Conservation (phyloP, 2,888 invertebrate genomes). For the Drosophila sordidula region DNA sequence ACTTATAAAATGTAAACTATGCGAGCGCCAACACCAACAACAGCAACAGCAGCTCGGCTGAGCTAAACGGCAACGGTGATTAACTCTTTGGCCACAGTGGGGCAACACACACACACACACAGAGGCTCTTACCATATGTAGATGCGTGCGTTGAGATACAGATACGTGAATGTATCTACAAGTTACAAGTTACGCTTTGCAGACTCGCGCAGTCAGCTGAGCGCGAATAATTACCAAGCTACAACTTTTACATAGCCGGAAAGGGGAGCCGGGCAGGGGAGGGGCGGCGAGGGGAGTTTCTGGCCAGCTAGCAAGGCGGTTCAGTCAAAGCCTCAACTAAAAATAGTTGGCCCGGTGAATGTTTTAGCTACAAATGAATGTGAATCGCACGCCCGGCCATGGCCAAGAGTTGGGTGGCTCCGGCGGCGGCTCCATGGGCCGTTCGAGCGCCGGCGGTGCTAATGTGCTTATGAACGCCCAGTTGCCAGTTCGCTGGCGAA, state of each 20-base stretch:
- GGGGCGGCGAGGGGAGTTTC: not conserved
- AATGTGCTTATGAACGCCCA: constrained; percentile 77
- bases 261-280: not conserved
- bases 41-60: constrained; percentile 34
- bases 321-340: constrained; percentile 55
- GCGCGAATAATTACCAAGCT: constrained; percentile 83
- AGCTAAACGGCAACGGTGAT: constrained; percentile 80
- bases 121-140: constrained; percentile 21
- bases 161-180: constrained; percentile 73
- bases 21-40: constrained; percentile 51
- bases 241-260: constrained; percentile 22
- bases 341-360: constrained; percentile 65
- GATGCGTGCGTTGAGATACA: constrained; percentile 56
- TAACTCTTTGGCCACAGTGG: constrained; percentile 68
- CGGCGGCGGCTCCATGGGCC: constrained; percentile 25
- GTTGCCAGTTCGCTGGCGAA: constrained; percentile 55
- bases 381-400: constrained; percentile 57
- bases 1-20: constrained; percentile 79
- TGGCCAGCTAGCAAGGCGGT: constrained; percentile 44
- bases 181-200: constrained; percentile 81
- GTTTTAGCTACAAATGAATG: constrained; percentile 60
- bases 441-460: constrained; percentile 73
- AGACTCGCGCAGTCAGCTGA: constrained; percentile 80
- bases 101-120: constrained; percentile 38
- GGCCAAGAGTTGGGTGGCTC: constrained; percentile 9